A percentile compares a stretch with the other conserved stretches of the same genome.
Conservation (phyloP, 2,888 invertebrate genomes). For the Plutella xylostella region DNA sequence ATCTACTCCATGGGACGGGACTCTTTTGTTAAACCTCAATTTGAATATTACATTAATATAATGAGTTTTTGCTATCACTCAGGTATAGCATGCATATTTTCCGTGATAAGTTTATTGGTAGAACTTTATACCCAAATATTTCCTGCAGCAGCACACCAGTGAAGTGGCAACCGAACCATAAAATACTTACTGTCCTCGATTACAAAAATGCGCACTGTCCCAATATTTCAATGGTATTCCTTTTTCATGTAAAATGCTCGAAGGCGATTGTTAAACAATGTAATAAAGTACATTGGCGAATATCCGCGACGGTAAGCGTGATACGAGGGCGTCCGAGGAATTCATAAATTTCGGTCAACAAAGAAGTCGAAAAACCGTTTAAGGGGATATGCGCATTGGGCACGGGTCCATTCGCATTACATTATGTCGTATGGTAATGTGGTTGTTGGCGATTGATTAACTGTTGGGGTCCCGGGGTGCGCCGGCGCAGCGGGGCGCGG, state of each 20-base stretch:
- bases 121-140: too few species aligned
- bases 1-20: constrained; percentile 49
- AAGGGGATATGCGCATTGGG: constrained; percentile 38
- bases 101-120: constrained; percentile 16
- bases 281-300: constrained; percentile 39
- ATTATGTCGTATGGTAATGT: constrained; percentile 67
- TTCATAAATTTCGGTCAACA: constrained; percentile 63
- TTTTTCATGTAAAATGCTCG: too few species aligned
- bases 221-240: too few species aligned
- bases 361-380: constrained; percentile 63
- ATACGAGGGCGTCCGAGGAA: constrained; percentile 49
- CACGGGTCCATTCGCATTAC: constrained; percentile 56
- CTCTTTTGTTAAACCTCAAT: constrained; percentile 58
- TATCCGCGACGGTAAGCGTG: constrained; percentile 40
- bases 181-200: too few species aligned
- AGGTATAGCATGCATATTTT: neutral
- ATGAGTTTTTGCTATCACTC: constrained; percentile 28
- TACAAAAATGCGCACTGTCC: too few species aligned
- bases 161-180: too few species aligned
- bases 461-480: constrained; percentile 38
- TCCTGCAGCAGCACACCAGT: too few species aligned
- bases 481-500: constrained; percentile 48
- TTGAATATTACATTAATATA: constrained; percentile 61
- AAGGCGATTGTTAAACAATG: too few species aligned
- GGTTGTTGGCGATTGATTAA: constrained; percentile 66